Conservation (phyloP, 2,113 vertebrate genomes). For the Balaeniceps rex region DNA sequence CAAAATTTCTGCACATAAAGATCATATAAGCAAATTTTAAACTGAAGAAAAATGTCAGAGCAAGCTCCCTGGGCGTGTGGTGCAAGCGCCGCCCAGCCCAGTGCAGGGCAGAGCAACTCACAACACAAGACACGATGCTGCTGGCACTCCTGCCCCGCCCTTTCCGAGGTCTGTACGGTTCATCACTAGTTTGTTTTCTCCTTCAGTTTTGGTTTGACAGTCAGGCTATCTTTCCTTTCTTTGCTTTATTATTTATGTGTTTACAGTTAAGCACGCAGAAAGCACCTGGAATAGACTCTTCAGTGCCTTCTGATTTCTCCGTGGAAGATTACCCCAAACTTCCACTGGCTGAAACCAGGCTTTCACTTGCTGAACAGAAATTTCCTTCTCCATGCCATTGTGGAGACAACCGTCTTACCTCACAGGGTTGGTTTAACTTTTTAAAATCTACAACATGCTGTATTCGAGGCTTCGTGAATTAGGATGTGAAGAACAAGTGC, state of each 20-base stretch:
- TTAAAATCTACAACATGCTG: background rate
- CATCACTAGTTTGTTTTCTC: background rate
- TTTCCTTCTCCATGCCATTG: background rate
- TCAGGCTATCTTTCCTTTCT: accelerated
- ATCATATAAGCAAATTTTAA: background rate
- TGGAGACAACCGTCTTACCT: background rate
- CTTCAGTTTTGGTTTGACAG: background rate
- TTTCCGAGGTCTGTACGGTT: background rate
- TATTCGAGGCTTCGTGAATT: background rate
- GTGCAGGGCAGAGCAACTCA: accelerated
- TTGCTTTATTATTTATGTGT: background rate
- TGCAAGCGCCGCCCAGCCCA: background rate
- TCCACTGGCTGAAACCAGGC: background rate
- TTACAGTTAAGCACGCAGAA: background rate
- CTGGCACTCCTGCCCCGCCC: background rate
- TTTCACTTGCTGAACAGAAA: background rate
- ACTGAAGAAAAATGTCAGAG: accelerated
- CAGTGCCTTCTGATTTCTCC: background rate
- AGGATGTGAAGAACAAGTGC: background rate
- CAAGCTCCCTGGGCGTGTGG: accelerated
- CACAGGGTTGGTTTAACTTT: background rate
- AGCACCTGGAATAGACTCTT: background rate
- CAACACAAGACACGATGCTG: background rate
- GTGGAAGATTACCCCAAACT: background rate
- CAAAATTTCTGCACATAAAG: background rate